Percentiles rank a stretch among this genome's conserved stretches.
These are phyloP conservation scores for Drosophila bunnanda DNA, from an alignment of 2,888 invertebrate genomes.

Conservation along the genomic window DNA sequence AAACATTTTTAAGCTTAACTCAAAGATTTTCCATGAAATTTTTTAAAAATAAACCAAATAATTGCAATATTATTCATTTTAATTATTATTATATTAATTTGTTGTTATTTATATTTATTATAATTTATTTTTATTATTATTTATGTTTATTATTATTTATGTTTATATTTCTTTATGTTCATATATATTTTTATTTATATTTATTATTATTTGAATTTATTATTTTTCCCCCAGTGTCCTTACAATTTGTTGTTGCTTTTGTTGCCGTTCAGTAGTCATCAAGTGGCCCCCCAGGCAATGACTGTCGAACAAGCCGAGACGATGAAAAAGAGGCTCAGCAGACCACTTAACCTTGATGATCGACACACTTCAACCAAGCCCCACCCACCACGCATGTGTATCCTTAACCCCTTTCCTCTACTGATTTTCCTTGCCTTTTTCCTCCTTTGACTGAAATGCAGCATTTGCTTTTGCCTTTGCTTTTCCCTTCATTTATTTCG, in stretches of 20 bases:
- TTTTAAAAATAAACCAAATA: too few relatives aligned
- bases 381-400: conserved; percentile 7
- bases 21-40: too few relatives aligned
- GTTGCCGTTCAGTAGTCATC: conserved; percentile 40
- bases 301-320: conserved; percentile 33
- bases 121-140: too few relatives aligned
- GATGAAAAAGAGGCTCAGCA: conserved; percentile 40
- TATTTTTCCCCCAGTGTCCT: not conserved
- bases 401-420: conserved; percentile 7
- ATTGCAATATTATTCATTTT: too few relatives aligned
- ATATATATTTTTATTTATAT: too few relatives aligned
- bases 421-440: not conserved
- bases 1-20: too few relatives aligned
- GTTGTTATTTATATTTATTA: too few relatives aligned
- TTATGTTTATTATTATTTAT: not conserved
- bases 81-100: too few relatives aligned
- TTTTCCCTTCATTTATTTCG: conserved; percentile 20
- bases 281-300: conserved; percentile 37
- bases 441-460: not conserved
- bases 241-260: conserved; percentile 21
- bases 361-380: conserved; percentile 36
- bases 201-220: too few relatives aligned
- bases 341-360: conserved; percentile 68
- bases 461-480: not conserved
- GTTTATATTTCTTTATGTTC: too few relatives aligned